These are phyloP conservation scores for Onthophagus sagittarius DNA, from an alignment of 2,888 invertebrate genomes.

Conservation along the genomic window DNA sequence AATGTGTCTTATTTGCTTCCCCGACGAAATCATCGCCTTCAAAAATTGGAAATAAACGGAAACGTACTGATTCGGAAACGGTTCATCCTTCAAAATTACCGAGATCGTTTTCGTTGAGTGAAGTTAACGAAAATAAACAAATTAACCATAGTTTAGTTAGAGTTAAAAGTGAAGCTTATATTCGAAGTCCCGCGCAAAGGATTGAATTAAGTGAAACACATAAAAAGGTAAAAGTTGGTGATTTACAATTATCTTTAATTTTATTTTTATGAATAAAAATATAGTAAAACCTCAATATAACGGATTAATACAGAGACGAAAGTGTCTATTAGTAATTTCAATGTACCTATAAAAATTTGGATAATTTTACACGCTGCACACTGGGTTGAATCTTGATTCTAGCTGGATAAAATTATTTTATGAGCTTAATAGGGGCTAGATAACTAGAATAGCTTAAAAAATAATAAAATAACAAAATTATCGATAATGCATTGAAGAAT, in stretches of 20 bases:
- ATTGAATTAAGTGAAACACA: slow-evolving; percentile 59
- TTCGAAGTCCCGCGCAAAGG: slow-evolving; percentile 42
- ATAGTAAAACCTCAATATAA: too few species aligned
- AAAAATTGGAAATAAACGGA: slow-evolving; percentile 50
- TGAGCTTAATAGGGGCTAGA: too few species aligned
- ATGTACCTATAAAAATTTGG: too few species aligned
- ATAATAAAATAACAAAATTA: too few species aligned
- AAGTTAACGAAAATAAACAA: not conserved
- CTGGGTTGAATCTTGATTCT: too few species aligned
- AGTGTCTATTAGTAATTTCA: too few species aligned
- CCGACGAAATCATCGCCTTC: slow-evolving; percentile 49
- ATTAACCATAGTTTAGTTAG: slow-evolving; percentile 32
- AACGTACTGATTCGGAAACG: slow-evolving; percentile 48
- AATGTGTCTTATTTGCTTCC: slow-evolving; percentile 63
- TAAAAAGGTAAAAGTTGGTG: slow-evolving; percentile 54
- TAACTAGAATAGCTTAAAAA: too few species aligned
- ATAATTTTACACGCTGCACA: too few species aligned
- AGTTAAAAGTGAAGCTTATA: slow-evolving; percentile 47
- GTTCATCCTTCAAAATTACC: slow-evolving; percentile 50
- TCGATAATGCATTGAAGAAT: too few species aligned
- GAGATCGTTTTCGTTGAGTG: slow-evolving; percentile 53
- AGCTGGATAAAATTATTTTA: too few species aligned
- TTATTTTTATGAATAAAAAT: too few species aligned
- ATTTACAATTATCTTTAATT: not conserved
- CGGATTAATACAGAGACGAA: too few species aligned